Evolutionary conservation across 2,888 invertebrate genomes (phyloP), one percentile per base, ranked within the genome.

Genomic region (Lepeophtheirus nordmannii): DNA sequence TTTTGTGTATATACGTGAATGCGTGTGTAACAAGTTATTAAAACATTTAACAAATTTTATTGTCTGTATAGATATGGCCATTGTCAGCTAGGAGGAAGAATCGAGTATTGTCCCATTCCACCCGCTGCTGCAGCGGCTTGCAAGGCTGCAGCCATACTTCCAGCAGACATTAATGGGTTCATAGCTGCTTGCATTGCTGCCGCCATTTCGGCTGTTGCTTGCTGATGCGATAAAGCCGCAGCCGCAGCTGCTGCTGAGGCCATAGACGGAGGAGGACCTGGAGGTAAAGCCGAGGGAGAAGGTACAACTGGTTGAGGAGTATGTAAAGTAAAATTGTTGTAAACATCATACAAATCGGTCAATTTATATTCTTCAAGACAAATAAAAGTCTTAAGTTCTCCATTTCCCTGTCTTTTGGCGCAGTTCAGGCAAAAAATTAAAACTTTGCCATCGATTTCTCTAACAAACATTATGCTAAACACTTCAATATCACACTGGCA

Each of bases 341-440:
- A 94, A 69, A 91, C 86, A 72, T 86, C 85, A 79, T 84, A 84
- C 71, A 98, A 81, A 76, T 97, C 94, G 70, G 86, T 85, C 80
- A 92, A 79, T 73, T 87, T 83, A 77, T 92, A 93, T 78, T 98
- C 96, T 78, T 94, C 91, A 38, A 97, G 82, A 73, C 93, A 91
- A 68, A 93, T 87, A 78, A 96, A 94, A 69, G 90, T 90, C 73
- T 87, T 84, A 65, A 97, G 81, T 68, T 83, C 80, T 38, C 88
- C 83, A 30, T 30, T 30, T 62, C 85, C 83, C 73, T 87, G 85
- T 74, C 90, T 89, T 62, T 89, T 82, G 58, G 94, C 92, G 79
- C 97, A 98, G 72, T 92, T 87, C 79, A 94, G 83, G 75, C 97
- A 98, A 78, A 94, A 93, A 65, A 97, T 94, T 67, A 92, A 87